Conservation (phyloP, 1,140 invertebrate species). For the Lepidurus arcticus region DNA sequence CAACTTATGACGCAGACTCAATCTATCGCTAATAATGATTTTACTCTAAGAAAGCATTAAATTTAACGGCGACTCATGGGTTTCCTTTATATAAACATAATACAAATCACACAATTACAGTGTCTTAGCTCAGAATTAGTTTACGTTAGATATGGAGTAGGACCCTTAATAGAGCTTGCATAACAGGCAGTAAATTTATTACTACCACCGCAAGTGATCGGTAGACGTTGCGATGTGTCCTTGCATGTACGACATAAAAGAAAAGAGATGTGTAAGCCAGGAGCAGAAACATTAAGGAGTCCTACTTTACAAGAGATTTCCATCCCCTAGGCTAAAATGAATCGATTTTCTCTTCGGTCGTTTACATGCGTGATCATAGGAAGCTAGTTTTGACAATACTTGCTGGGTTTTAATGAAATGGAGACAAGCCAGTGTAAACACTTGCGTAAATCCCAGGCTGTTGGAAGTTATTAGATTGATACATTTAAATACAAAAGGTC, state of each 20-base stretch:
- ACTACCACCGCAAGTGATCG: not conserved
- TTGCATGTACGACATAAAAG: not conserved
- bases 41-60: not conserved
- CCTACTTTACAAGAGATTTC: not conserved
- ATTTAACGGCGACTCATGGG: not conserved
- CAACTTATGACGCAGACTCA: constrained; percentile 18
- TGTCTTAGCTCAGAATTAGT: too few species aligned
- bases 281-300: not conserved
- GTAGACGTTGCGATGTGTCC: not conserved
- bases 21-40: not conserved
- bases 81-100: not conserved
- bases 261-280: not conserved
- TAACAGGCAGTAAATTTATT: not conserved
- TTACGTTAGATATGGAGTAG: too few species aligned
- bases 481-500: too few species aligned
- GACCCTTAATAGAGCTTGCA: too few species aligned
- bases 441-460: too few species aligned
- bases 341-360: not conserved
- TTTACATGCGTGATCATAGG: not conserved
- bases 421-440: too few species aligned
- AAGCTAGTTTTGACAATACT: too few species aligned
- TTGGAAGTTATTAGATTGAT: too few species aligned
- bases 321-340: not conserved
- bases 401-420: too few species aligned
- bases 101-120: too few species aligned